These are phyloP conservation scores for Adelges cooleyi DNA, from an alignment of 1,140 invertebrate genomes.

Conservation along the genomic window DNA sequence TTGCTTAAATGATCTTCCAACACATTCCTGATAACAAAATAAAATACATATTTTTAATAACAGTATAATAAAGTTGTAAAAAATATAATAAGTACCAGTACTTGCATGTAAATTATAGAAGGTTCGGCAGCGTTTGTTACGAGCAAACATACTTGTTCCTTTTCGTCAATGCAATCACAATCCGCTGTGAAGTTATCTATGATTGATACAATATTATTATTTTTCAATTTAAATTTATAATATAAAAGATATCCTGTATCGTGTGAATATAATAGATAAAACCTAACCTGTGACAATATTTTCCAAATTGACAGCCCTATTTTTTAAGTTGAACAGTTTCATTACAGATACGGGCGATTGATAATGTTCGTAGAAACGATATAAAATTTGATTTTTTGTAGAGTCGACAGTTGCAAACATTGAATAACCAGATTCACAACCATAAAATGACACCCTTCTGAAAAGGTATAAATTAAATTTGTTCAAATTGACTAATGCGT, in stretches of 20 bases:
- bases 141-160: conserved; percentile 16
- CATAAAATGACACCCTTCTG: conserved; percentile 10
- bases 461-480: neutral
- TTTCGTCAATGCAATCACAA: neutral
- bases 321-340: conserved; percentile 15
- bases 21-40: conserved; percentile 13
- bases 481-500: too few relatives aligned
- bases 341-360: neutral
- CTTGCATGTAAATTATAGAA: conserved; percentile 22
- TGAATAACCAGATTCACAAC: neutral
- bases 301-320: neutral
- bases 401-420: neutral
- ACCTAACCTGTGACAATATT: neutral
- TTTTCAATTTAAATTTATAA: neutral
- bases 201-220: neutral
- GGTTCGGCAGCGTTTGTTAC: neutral
- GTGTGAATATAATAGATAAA: too few relatives aligned
- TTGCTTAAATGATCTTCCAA: neutral
- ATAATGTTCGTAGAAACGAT: neutral
- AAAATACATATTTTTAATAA: neutral
- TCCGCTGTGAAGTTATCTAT: neutral
- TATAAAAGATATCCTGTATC: too few relatives aligned
- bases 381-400: conserved; percentile 3
- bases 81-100: conserved; percentile 2
- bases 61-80: neutral